These are phyloP conservation scores for Heliconius melpomene DNA, from an alignment of 1,140 invertebrate genomes.

Conservation along the genomic window DNA sequence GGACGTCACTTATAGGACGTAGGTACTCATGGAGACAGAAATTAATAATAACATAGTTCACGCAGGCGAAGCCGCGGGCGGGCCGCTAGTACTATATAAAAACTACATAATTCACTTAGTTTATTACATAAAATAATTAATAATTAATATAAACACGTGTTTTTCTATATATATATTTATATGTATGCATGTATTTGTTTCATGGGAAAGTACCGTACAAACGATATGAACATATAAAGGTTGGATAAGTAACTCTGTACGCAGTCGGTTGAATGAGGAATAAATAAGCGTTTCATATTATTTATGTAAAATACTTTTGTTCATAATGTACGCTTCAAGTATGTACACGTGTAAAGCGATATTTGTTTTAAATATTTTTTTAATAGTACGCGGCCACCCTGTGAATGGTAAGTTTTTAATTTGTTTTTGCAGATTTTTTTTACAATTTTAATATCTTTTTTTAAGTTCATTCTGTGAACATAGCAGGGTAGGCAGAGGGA, in stretches of 20 bases:
- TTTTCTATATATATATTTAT: not conserved
- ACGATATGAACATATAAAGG: constrained; percentile 25
- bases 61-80: no score
- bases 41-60: no score
- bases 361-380: not conserved
- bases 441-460: no score
- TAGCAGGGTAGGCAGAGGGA: no score
- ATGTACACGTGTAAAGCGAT: constrained; percentile 6
- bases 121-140: no score
- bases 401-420: constrained; percentile 13
- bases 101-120: no score
- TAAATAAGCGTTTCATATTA: not conserved
- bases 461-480: no score
- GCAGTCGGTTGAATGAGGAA: not conserved
- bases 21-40: no score
- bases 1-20: no score
- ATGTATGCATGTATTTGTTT: not conserved
- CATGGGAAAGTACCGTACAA: constrained; percentile 35
- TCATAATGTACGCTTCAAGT: constrained; percentile 17
- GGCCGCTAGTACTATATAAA: no score
- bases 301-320: not conserved
- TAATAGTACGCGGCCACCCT: not conserved
- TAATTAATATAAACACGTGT: not conserved
- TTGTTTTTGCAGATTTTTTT: no score
- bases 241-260: not conserved